Percentiles rank a stretch among this genome's conserved stretches.
These are phyloP conservation scores for Pteropus alecto DNA, from an alignment of 2,113 vertebrate genomes.

Conservation along the genomic window DNA sequence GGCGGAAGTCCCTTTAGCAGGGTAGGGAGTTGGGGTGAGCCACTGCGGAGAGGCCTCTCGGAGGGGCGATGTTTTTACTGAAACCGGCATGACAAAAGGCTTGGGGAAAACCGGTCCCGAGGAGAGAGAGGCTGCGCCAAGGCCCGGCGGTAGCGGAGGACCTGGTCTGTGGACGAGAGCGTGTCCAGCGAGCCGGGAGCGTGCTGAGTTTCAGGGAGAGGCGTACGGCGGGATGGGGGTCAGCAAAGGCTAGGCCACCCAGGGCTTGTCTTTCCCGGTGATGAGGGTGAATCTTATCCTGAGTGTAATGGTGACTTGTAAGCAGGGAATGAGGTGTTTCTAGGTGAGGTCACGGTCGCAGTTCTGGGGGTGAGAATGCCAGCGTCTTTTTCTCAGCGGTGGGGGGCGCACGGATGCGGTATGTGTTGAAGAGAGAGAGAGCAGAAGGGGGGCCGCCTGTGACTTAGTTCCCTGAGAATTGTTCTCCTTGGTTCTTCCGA, in stretches of 20 bases:
- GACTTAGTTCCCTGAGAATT: neutral
- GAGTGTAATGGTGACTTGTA: neutral
- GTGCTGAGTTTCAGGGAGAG: neutral
- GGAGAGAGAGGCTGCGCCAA: neutral
- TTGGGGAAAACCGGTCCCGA: no score
- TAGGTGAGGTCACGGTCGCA: neutral
- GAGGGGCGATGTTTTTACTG: neutral
- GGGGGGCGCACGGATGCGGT: neutral
- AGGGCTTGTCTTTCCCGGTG: neutral
- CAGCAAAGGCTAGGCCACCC: neutral
- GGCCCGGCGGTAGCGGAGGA: neutral
- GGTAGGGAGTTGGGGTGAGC: neutral
- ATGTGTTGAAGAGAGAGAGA: neutral
- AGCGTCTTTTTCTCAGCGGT: neutral
- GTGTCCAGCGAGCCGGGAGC: no score
- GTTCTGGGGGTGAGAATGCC: neutral
- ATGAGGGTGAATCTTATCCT: neutral
- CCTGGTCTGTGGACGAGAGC: neutral
- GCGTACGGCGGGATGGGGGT: neutral
- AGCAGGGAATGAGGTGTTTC: neutral
- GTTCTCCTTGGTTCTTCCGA: neutral
- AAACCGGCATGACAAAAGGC: neutral
- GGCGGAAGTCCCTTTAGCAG: neutral
- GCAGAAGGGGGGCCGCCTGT: neutral
- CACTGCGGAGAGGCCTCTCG: neutral